Evolutionary conservation across 2,113 vertebrate species (phyloP).

Genomic region (Tragelaphus imberbis): DNA sequence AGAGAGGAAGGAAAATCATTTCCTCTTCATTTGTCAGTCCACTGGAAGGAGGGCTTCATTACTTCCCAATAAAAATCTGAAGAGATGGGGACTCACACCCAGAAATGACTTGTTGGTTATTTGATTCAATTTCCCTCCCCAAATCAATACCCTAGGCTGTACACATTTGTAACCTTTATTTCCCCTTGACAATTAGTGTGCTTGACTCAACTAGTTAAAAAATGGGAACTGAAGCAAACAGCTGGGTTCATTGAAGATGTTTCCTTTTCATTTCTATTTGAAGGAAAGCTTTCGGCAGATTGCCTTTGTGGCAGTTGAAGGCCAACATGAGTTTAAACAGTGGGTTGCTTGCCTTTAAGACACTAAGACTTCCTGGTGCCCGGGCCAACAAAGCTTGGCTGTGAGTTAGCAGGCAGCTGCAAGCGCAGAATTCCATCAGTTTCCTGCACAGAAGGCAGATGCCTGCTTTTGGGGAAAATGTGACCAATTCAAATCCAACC

Average conservation of each 20-base stretch:
- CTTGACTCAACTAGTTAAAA: constrained; percentile 12
- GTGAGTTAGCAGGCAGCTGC: neutral
- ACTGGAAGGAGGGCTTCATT: neutral
- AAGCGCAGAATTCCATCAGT: neutral
- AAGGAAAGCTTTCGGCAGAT: constrained; percentile 49
- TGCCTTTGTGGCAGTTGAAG: constrained; percentile 37
- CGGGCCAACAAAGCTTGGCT: neutral
- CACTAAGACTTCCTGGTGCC: constrained; percentile 25
- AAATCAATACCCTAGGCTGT: neutral
- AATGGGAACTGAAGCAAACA: constrained; percentile 45
- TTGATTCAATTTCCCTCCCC: neutral
- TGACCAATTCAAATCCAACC: neutral
- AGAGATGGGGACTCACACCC: neutral
- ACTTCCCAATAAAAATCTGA: neutral
- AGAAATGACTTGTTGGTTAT: neutral
- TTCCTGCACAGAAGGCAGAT: neutral
- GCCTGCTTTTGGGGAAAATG: neutral
- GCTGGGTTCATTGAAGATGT: constrained; percentile 28
- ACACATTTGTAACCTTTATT: neutral
- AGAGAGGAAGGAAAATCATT: neutral
- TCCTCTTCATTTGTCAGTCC: neutral
- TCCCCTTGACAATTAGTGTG: constrained; percentile 5
- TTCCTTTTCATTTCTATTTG: constrained; percentile 42
- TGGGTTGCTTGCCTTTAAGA: neutral
- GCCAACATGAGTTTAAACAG: constrained; percentile 39